Evolutionary conservation across 2,113 vertebrate species (phyloP), one percentile per base, ranked within the genome.

Genomic region (Fregata magnificens): DNA sequence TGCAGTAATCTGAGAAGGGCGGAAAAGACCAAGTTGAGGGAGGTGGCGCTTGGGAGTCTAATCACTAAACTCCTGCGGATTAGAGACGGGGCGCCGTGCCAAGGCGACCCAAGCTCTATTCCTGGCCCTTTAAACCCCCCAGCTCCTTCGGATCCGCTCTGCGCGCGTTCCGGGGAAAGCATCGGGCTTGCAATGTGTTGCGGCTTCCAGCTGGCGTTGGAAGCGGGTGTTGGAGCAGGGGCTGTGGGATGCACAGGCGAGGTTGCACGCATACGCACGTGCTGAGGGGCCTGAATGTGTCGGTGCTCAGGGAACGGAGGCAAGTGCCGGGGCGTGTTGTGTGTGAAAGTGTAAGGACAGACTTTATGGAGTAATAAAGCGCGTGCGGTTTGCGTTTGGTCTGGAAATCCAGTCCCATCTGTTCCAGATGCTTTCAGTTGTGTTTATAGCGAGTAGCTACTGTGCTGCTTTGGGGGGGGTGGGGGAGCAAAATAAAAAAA

Each of bases 401-500:
- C 74, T 81, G 79, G 59, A 95, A 93, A 91, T 72, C 56, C 67
- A 25, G 25, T 42, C 62, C 84, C 88, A 90, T 83, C 90, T 95
- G 86, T 63, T 94, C 88, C 93, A 95, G 95, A 73, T 96, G 94
- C 90, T 96, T 93, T 89, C 82, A 77, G 92, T 40, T 92, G 94
- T 89, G 79, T 96, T 96, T 96, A 88, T 88, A 97, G 96, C 93
- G 94, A 91, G 89, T 65, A 42, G 93, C 84, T 73, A 74, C 79
- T 86, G 78, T 87, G 73, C 80, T 88, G 59, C 62, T 91, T 63
- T 4, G 17, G n/a, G 50, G 28, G 31, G 7, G 7, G 22, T 1
- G n/a, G 50, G 28, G 31, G 7, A 9, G 22, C 1, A 10, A 20
- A 19, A 40, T 24, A 24, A 38, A 42, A 67, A n/a, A 7, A 47